Conservation (phyloP, 64 coral and sea anemone species). For the Stylophora pistillata region DNA sequence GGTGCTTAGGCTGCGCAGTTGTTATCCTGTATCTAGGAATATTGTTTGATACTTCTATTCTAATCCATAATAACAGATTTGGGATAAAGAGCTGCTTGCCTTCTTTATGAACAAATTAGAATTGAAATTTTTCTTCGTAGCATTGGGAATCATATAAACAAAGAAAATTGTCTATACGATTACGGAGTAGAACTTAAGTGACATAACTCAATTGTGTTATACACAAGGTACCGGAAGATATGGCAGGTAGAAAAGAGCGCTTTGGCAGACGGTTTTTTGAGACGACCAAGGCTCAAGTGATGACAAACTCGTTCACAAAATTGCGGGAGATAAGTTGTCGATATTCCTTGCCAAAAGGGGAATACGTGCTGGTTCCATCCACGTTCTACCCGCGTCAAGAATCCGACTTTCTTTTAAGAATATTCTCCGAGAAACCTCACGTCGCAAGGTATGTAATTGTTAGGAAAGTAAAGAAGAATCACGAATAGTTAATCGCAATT, state of each 20-base stretch:
- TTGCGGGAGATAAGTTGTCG: slow-evolving; percentile 82
- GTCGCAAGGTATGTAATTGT: slow-evolving; percentile 81
- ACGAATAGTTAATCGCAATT: too few species aligned
- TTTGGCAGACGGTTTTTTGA: slow-evolving; percentile 71
- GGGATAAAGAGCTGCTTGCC: too few species aligned
- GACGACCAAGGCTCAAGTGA: slow-evolving; percentile 66
- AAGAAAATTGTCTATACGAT: neutral
- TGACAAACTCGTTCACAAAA: slow-evolving; percentile 84
- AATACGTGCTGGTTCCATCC: slow-evolving; percentile 84
- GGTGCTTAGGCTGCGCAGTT: too few species aligned
- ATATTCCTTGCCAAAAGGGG: slow-evolving; percentile 57
- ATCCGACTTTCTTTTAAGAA: slow-evolving; percentile 70
- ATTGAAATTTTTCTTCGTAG: too few species aligned
- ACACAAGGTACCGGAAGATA: slow-evolving; percentile 58
- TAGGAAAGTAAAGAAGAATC: too few species aligned
- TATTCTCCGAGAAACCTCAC: slow-evolving; percentile 88
- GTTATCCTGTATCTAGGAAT: too few species aligned
- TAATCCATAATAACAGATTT: too few species aligned
- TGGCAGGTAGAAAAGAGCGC: slow-evolving; percentile 33
- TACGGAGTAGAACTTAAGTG: neutral
- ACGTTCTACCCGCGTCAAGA: slow-evolving; percentile 82
- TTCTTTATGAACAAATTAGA: too few species aligned
- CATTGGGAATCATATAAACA: too few species aligned
- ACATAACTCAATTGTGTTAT: neutral
- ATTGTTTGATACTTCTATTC: too few species aligned